These are phyloP conservation scores for Cichlasoma orientale DNA, from an alignment of 2,797 vertebrate species.

Conservation along the genomic window DNA sequence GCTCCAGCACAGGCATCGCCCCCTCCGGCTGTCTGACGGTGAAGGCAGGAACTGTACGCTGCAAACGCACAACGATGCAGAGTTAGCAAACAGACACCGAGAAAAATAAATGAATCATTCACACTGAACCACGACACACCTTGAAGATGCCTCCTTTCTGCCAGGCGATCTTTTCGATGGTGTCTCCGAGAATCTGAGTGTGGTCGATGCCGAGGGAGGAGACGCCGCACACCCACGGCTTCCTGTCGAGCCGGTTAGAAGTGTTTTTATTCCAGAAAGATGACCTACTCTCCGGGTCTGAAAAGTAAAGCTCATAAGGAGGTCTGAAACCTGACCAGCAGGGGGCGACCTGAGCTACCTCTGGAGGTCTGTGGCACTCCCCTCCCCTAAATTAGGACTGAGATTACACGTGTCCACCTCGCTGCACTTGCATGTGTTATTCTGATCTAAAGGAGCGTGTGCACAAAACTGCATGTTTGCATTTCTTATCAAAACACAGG, in stretches of 20 bases:
- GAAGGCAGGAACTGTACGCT: constrained; percentile 90
- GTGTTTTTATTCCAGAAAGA: not conserved
- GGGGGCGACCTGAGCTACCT: not conserved
- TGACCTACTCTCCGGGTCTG: not conserved
- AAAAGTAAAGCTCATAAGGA: not conserved
- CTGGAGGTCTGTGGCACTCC: not conserved
- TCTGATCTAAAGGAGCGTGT: not conserved
- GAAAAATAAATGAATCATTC: not conserved
- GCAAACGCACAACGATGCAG: constrained; percentile 10
- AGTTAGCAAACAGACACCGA: not conserved
- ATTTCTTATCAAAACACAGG: not conserved
- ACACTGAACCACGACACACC: constrained; percentile 71
- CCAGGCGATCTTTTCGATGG: constrained; percentile 95
- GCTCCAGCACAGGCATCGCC: constrained; percentile 83
- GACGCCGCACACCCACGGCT: constrained; percentile 91
- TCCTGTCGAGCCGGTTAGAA: constrained; percentile 70
- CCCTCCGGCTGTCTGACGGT: constrained; percentile 86
- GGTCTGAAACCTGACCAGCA: too few relatives aligned
- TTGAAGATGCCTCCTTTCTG: constrained; percentile 99
- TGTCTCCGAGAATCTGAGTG: constrained; percentile 93
- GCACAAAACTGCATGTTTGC: not conserved
- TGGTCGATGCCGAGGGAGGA: constrained; percentile 94
- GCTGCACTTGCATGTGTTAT: not conserved
- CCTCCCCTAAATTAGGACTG: not conserved
- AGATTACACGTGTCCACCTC: not conserved